Evolutionary conservation across 1,140 invertebrate genomes (phyloP).

Genomic region (Atta texana): DNA sequence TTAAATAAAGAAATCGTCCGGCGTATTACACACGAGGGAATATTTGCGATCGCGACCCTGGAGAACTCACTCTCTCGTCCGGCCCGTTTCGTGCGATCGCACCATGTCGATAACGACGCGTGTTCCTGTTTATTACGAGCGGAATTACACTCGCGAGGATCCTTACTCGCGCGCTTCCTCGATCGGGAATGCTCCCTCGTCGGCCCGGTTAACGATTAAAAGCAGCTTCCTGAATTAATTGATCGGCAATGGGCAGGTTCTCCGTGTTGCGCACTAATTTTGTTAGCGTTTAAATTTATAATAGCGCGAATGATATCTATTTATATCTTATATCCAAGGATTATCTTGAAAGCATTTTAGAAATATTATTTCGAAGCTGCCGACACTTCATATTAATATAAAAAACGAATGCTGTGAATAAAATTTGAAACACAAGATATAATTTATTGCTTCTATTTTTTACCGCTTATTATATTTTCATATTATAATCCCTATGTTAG

Average conservation of each 20-base stretch:
- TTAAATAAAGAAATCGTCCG: constrained; percentile 62
- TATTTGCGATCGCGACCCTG: constrained; percentile 34
- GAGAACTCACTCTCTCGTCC: constrained; percentile 20
- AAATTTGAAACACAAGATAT: constrained; percentile 11
- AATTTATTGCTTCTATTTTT: constrained; percentile 8
- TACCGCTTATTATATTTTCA: constrained; percentile 14
- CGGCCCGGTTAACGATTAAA: constrained; percentile 54
- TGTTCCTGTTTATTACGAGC: constrained; percentile 59
- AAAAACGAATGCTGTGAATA: constrained; percentile 6
- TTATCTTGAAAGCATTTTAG: neutral
- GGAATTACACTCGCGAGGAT: constrained; percentile 61
- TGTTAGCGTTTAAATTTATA: constrained; percentile 37
- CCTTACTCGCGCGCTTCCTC: constrained; percentile 36
- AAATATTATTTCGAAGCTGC: neutral
- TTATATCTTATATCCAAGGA: neutral
- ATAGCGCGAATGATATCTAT: neutral
- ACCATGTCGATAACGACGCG: constrained; percentile 53
- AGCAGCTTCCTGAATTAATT: constrained; percentile 56
- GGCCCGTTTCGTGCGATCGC: constrained; percentile 51
- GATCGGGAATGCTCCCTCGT: constrained; percentile 9
- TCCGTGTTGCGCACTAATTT: constrained; percentile 43
- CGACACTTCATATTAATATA: neutral
- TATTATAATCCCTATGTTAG: neutral
- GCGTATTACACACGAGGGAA: constrained; percentile 52
- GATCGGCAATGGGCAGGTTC: neutral